Evolutionary conservation across 2,888 invertebrate species (phyloP), one percentile per base, ranked within the genome.

Genomic region (Argyra leucocephala): DNA sequence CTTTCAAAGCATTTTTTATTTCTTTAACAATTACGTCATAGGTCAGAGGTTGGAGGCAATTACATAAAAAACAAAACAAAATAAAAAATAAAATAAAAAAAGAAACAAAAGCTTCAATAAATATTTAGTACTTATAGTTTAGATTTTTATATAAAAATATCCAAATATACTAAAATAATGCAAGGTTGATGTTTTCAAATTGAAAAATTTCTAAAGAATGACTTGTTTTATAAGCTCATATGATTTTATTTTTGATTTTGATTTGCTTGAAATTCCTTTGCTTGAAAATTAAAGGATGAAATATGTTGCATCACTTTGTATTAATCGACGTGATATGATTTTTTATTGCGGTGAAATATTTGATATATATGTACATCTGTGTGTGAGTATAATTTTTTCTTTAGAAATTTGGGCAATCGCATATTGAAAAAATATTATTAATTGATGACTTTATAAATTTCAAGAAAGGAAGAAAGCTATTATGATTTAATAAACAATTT

Each of bases 301-400:
- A 48, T 48, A 48, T 48, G 15, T 48, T 48, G 48, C 48, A 48
- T 48, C 48, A 48, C 48, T 48, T 48, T 48, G 48, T 48, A 48
- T 48, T 48, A 48, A 48, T 48, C 12, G 48, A 48, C 48, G 48
- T 48, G 48, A 48, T 48, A 18, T 48, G 48, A 48, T 48, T 48
- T 48, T 48, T 48, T 48, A 31, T 31, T 31, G 31, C 10, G 31
- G 10, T 31, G 31, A 31, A 31, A 31, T 31, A 31, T 31, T 31
- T 31, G 5, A n/a, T 31, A 31, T 31, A 31, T 31, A 31, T 31
- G 31, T 31, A n/a, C n/a, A n/a, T n/a, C n/a, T n/a, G n/a, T n/a
- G n/a, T n/a, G 31, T 31, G 31, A 31, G 6, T 31, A 7, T 31
- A 10, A 31, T 31, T 7, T 31, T n/a, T n/a, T n/a, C n/a, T n/a